phyloP scores from a whole-genome alignment of 2,113 vertebrate genomes.

The Myiopsitta monachus region DNA sequence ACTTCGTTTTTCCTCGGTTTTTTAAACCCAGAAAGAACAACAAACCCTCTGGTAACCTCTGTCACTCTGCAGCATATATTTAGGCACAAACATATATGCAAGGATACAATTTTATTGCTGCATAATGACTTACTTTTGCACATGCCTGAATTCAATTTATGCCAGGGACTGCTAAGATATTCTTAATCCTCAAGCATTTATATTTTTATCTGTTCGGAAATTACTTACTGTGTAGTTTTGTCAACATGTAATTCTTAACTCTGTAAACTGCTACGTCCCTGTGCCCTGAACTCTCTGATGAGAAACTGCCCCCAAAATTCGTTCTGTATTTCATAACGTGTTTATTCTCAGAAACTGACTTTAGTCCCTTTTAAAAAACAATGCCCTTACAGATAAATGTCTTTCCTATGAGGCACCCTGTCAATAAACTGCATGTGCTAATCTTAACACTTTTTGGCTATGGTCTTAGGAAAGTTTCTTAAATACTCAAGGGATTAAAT shows the following conservation, averaged over 20 bases:
- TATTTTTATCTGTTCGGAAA: neutral
- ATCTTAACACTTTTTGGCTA: conserved; percentile 71
- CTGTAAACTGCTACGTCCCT: neutral
- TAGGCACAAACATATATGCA: neutral
- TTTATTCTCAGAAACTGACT: neutral
- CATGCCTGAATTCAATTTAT: neutral
- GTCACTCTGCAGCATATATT: neutral
- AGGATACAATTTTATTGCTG: neutral
- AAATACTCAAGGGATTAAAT: conserved; percentile 76
- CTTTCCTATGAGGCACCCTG: conserved; percentile 45
- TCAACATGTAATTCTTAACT: conserved; percentile 3
- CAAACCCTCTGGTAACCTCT: neutral
- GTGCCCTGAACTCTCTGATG: neutral
- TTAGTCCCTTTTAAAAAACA: conserved; percentile 44
- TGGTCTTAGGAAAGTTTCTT: conserved; percentile 73
- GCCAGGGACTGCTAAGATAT: neutral
- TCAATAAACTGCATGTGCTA: conserved; percentile 70
- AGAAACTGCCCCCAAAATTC: neutral
- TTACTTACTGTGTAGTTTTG: neutral
- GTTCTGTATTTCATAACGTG: conserved; percentile 21
- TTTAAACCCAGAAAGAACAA: neutral
- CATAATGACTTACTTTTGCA: neutral
- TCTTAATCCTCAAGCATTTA: neutral
- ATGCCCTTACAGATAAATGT: conserved; percentile 48
- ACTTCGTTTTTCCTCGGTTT: neutral